Base-by-base conservation (phyloP, 2,797 vertebrate species). In the Pseudopleuronectes americanus region DNA sequence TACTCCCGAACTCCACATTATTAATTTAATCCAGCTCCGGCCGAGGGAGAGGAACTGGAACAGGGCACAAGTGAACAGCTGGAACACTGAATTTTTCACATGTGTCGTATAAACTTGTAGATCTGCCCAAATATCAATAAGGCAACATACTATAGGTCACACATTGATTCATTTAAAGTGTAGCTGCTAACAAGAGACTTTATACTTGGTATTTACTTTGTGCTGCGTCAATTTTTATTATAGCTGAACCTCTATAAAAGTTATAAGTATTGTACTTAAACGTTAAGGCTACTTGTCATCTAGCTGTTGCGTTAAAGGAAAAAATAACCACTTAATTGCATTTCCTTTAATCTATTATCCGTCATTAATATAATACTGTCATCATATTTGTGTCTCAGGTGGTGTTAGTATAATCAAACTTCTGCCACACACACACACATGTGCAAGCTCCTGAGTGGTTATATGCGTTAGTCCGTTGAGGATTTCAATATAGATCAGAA, bases 401-500 rank as follows among this genome's bases (percentile, higher is more conserved):
- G 47, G 3, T 38, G 36, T 52, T 51, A 57, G 41, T 41, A 38
- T 57, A 41, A 43, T 57, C 8, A 23, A 26, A 61, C n/a, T 9
- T 43, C 45, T 49, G 52, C 12, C 14, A 48, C 22, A 24, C 9
- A 10, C 49, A 55, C 56, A 64, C 21, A 17, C 14, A 14, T 19
- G 24, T 54, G 49, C 23, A 52, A 61, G 33, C 22, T 36, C 57
- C 57, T 71, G 62, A 70, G 66, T 64, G 54, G 57, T 52, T 68
- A 17, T 51, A 43, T 16, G 45, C 48, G 64, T 78, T 57, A 21
- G 58, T 68, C 64, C 6, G 6, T 47, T 47, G 68, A 79, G 71
- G 77, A 74, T 75, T 84, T 85, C 55, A 24, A 51, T 81, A 88
- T 83, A 74, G 84, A 91, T 84, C 68, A 49, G 45, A 81, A 48